phyloP scores from a whole-genome alignment of 1,140 invertebrate species.

The Drosophila carrolli region DNA sequence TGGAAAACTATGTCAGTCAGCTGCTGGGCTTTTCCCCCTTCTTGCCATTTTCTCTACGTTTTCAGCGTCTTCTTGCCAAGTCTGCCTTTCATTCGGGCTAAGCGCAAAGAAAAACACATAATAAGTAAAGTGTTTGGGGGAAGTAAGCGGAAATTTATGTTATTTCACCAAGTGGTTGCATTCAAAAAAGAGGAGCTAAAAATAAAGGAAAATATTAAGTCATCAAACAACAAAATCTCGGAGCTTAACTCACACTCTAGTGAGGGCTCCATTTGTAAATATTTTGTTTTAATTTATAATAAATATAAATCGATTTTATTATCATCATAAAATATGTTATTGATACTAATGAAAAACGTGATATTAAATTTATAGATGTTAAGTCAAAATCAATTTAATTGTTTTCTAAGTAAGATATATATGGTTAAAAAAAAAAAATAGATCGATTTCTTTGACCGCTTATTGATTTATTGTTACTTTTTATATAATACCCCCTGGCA shows the following conservation, averaged over 20 bases:
- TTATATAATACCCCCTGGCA: too few relatives aligned
- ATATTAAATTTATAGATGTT: too few relatives aligned
- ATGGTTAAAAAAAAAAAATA: too few relatives aligned
- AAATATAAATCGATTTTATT: not conserved
- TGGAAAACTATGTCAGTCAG: conserved; percentile 60
- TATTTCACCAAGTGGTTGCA: conserved; percentile 67
- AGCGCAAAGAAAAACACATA: conserved; percentile 68
- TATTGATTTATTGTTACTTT: too few relatives aligned
- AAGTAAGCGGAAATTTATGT: conserved; percentile 60
- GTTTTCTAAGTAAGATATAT: too few relatives aligned
- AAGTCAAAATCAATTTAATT: too few relatives aligned
- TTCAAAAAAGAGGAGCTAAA: conserved; percentile 11
- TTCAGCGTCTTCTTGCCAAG: conserved; percentile 10
- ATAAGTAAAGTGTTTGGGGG: conserved; percentile 59
- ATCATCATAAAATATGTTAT: too few relatives aligned
- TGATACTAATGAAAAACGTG: too few relatives aligned
- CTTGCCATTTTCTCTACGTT: conserved; percentile 1
- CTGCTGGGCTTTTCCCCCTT: conserved; percentile 16
- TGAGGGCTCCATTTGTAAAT: not conserved
- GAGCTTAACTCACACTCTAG: not conserved
- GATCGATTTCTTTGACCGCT: too few relatives aligned
- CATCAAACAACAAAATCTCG: conserved; percentile 1
- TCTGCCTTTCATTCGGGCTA: conserved; percentile 34
- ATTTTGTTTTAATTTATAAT: not conserved
- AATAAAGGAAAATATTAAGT: conserved; percentile 25